These are phyloP conservation scores for Synanthedon formicaeformis DNA, from an alignment of 2,888 invertebrate species.

Conservation along the genomic window DNA sequence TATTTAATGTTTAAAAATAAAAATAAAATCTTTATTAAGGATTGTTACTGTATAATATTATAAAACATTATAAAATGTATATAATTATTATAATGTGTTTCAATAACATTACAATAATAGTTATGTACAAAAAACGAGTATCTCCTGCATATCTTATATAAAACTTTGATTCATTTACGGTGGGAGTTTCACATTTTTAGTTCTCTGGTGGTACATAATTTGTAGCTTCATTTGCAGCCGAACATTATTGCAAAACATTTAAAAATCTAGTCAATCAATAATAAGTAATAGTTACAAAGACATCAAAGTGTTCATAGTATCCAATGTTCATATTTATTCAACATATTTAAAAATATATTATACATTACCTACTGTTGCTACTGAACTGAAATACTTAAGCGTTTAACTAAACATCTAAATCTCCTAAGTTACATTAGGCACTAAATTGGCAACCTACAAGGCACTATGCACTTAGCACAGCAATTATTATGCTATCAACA, in stretches of 20 bases:
- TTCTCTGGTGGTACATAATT: conserved; percentile 57
- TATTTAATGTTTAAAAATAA: conserved; percentile 6
- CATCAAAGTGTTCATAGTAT: conserved; percentile 13
- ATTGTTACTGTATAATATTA: conserved; percentile 17
- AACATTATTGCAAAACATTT: neutral
- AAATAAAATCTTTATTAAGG: conserved; percentile 10
- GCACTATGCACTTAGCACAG: conserved; percentile 72
- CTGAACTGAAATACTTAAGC: neutral
- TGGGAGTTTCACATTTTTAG: conserved; percentile 57
- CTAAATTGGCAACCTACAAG: conserved; percentile 73
- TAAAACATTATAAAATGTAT: conserved; percentile 15
- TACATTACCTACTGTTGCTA: too few species aligned
- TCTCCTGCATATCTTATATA: conserved; percentile 38
- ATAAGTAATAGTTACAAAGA: conserved; percentile 9
- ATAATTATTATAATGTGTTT: conserved; percentile 23
- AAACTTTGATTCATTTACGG: conserved; percentile 60
- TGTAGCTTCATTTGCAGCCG: conserved; percentile 25
- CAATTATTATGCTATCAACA: conserved; percentile 39
- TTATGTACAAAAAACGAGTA: conserved; percentile 38
- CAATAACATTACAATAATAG: conserved; percentile 22
- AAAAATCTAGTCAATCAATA: conserved; percentile 4
- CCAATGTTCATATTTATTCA: too few species aligned
- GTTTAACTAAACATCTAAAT: neutral
- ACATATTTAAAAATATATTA: too few species aligned
- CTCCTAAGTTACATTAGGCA: conserved; percentile 42